Evolutionary conservation across 92 coral and sea anemone species (phyloP), one percentile per base, ranked within the genome.

Genomic region (Bergia puertoricense): DNA sequence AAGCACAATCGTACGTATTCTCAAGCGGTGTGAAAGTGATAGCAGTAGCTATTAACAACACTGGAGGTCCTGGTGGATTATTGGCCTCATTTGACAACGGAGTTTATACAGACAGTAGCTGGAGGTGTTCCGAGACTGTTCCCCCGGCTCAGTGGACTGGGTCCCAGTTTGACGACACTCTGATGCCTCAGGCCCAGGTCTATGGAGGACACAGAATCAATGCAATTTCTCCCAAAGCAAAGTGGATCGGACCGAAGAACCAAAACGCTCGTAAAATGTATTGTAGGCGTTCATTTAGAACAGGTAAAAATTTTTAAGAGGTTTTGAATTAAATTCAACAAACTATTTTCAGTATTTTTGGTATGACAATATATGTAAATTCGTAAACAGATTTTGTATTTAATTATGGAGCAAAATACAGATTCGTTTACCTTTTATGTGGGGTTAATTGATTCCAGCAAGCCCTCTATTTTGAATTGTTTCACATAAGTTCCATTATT

Each of bases 241-340:
- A 67, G 14, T 83, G 86, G 86, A 83, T 83, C 36, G 86, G 86
- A 83, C 38, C 86, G 14, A 11, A 45, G 22, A 83, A 83, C 86
- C 56, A 6, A 68, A 44, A 68, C 39, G 86, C 78, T 45, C 41
- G 6, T 6, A 45, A 44, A 48, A 68, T 83, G 76, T 83, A 8
- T 37, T 83, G 86, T 66, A 45, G 86, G 23, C 77, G 54, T 23
- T 43, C 78, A 11, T 69, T 83, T 11, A 68, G 14, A n/a, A 22
- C 30, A 68, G 65, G 86, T 83, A 30, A 30, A 83, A 46, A 1
- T 11, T 80, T 22, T 79, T 48, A 22, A 62, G n/a, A 62, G 20
- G 30, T 23, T 62, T 62, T 16, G 3, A 62, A 6, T 62, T 54
- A 11, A 54, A 1, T 2, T 54, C 2, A 54, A 54, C 59, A 11